Conservation (phyloP, 1,140 invertebrate species). For the Galendromus occidentalis region DNA sequence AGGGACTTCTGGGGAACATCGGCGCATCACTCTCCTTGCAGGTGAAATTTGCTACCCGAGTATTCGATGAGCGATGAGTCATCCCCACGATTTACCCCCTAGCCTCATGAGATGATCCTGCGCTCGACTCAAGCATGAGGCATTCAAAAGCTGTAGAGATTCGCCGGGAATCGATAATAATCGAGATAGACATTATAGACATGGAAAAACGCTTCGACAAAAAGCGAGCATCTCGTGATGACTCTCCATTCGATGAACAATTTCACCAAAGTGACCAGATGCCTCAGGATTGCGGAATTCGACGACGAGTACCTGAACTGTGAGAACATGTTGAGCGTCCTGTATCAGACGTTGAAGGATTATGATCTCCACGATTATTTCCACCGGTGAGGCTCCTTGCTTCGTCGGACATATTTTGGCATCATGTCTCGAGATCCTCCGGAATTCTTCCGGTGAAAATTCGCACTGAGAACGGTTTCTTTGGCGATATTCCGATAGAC, state of each 20-base stretch:
- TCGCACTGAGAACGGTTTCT: too few relatives aligned
- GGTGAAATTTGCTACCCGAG: too few relatives aligned
- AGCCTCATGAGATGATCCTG: too few relatives aligned
- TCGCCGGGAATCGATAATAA: too few relatives aligned
- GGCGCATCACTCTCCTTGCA: background rate
- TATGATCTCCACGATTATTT: slow-evolving; percentile 1
- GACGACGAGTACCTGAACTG: background rate
- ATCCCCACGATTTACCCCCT: too few relatives aligned
- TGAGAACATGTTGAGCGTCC: background rate
- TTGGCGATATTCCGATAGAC: too few relatives aligned
- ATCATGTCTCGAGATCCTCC: too few relatives aligned
- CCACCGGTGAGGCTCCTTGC: background rate
- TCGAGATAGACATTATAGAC: background rate
- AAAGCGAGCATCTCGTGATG: background rate
- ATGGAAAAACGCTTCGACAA: background rate
- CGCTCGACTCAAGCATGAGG: too few relatives aligned
- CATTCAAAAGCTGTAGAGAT: too few relatives aligned
- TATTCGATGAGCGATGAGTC: too few relatives aligned
- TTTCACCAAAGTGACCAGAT: slow-evolving; percentile 1
- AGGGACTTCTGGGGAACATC: background rate
- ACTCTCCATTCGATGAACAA: background rate
- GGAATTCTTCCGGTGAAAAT: too few relatives aligned
- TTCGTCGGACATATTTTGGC: too few relatives aligned
- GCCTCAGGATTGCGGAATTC: background rate
- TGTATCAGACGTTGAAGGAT: slow-evolving; percentile 1